A percentile compares a stretch with the other conserved stretches of the same genome.
phyloP scores from a whole-genome alignment of 2,888 invertebrate species.

The Luffia ferchaultella region DNA sequence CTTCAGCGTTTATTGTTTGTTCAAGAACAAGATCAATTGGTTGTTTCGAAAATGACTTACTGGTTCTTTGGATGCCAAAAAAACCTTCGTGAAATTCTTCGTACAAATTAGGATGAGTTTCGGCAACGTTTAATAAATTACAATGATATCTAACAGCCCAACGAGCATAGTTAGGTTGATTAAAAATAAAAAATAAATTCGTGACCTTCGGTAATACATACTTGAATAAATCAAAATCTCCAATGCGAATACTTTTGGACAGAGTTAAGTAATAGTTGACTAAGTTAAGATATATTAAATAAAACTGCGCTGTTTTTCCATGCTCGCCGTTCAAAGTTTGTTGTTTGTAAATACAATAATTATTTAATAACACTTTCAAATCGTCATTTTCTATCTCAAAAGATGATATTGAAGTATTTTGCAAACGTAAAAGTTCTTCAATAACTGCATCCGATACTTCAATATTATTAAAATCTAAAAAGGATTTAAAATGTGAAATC shows the following conservation, averaged over 20 bases:
- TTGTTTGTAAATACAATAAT: neutral
- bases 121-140: constrained; percentile 22
- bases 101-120: constrained; percentile 18
- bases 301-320: constrained; percentile 3
- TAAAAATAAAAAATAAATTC: neutral
- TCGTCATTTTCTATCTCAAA: neutral
- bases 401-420: neutral
- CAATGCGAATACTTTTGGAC: neutral
- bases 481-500: constrained; percentile 20
- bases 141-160: constrained; percentile 21
- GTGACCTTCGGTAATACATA: neutral
- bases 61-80: constrained; percentile 23
- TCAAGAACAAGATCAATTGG: constrained; percentile 26
- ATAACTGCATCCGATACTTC: neutral
- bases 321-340: neutral
- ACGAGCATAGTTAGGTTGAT: constrained; percentile 9
- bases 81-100: constrained; percentile 15
- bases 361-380: neutral
- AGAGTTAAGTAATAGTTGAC: neutral
- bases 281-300: neutral
- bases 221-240: neutral
- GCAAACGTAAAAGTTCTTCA: neutral
- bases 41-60: constrained; percentile 24
- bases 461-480: constrained; percentile 7
- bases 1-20: constrained; percentile 27